Conservation (phyloP, 1,140 invertebrate species). For the Ptiloglossa arizonensis region DNA sequence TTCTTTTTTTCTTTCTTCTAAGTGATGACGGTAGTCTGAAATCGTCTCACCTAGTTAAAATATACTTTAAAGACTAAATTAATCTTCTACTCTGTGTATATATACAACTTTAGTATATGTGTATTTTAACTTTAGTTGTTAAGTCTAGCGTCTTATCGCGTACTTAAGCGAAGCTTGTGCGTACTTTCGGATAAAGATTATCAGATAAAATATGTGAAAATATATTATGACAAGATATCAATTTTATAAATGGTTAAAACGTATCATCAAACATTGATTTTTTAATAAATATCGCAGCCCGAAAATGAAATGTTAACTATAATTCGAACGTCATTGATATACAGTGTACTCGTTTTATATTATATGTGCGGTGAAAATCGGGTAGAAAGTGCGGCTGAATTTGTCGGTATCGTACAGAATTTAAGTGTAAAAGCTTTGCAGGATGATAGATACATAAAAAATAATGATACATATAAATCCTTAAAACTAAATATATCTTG, state of each 20-base stretch:
- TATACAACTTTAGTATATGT: background rate
- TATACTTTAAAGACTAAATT: background rate
- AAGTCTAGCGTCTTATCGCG: constrained; percentile 43
- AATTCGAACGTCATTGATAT: constrained; percentile 16
- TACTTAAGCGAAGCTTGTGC: background rate
- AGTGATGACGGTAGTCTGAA: background rate
- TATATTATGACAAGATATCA: background rate
- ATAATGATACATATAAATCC: constrained; percentile 5
- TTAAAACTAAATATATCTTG: constrained; percentile 69
- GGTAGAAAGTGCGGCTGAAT: constrained; percentile 5
- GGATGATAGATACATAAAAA: constrained; percentile 16
- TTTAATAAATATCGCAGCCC: background rate
- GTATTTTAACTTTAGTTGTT: background rate
- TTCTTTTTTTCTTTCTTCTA: background rate
- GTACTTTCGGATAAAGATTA: constrained; percentile 27
- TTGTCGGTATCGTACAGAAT: constrained; percentile 44
- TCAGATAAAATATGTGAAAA: constrained; percentile 51
- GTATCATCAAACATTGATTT: background rate
- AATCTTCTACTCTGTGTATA: too few species aligned
- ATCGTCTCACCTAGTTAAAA: background rate
- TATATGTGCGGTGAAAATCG: constrained; percentile 1
- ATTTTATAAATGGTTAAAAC: too few species aligned
- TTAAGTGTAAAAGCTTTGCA: constrained; percentile 39
- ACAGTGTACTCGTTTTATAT: background rate
- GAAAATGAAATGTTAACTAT: constrained; percentile 53